Conservation (phyloP, 1,140 invertebrate species). For the Cydia amplana region DNA sequence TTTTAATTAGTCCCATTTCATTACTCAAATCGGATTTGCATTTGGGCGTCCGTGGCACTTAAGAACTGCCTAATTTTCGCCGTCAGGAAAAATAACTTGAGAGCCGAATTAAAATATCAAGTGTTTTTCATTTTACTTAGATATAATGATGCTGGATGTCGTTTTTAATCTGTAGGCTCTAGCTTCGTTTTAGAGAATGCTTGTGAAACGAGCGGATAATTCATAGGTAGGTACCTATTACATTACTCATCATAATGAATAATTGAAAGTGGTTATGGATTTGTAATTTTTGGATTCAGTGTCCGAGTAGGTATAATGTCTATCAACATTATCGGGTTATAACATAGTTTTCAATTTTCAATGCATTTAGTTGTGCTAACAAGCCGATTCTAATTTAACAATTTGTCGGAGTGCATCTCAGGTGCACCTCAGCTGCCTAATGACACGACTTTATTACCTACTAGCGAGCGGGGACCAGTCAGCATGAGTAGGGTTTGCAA, state of each 20-base stretch:
- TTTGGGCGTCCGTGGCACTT: conserved; percentile 56
- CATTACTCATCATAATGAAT: neutral
- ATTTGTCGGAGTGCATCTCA: no score
- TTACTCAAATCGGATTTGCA: conserved; percentile 68
- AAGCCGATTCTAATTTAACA: no score
- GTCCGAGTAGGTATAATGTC: no score
- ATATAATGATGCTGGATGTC: conserved; percentile 37
- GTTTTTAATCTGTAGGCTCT: conserved; percentile 37
- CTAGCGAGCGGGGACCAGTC: no score
- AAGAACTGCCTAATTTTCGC: conserved; percentile 59
- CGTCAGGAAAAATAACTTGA: conserved; percentile 48
- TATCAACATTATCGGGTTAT: no score
- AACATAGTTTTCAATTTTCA: no score
- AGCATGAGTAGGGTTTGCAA: no score
- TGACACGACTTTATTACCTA: no score
- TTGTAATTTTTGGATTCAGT: no score
- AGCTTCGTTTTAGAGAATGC: neutral
- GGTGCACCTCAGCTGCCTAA: no score
- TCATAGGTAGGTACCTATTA: no score
- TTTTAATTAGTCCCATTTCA: conserved; percentile 64
- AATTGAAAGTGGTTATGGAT: neutral
- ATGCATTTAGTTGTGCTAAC: no score
- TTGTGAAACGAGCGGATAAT: neutral
- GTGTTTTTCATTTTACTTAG: conserved; percentile 36
- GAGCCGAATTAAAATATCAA: conserved; percentile 43